Percentiles rank a stretch among this genome's conserved stretches.
Evolutionary conservation across 1,140 invertebrate genomes (phyloP).

Genomic region (Acromyrmex charruanus): DNA sequence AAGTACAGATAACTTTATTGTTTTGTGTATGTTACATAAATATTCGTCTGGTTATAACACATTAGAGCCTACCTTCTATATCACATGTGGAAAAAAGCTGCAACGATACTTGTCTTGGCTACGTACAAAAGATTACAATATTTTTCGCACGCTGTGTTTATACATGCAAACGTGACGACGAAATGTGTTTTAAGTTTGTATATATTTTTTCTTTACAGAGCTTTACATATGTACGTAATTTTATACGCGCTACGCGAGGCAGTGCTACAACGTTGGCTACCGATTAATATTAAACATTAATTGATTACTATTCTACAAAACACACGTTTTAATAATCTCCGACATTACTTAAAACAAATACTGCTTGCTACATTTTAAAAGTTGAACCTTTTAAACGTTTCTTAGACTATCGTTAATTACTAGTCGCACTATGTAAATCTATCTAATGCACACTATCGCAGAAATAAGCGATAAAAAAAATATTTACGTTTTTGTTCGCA

Average conservation of each 20-base stretch:
- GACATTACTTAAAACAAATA: slow-evolving; percentile 28
- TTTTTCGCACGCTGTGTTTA: slow-evolving; percentile 29
- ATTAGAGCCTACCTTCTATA: slow-evolving; percentile 70
- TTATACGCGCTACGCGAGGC: slow-evolving; percentile 42
- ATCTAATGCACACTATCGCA: slow-evolving; percentile 12
- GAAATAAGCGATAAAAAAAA: slow-evolving; percentile 61
- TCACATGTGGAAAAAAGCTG: slow-evolving; percentile 74
- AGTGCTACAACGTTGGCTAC: slow-evolving; percentile 36
- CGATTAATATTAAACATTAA: slow-evolving; percentile 57
- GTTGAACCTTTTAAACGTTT: slow-evolving; percentile 2
- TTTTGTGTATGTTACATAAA: slow-evolving; percentile 62
- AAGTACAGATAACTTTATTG: slow-evolving; percentile 38
- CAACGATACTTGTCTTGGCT: slow-evolving; percentile 58
- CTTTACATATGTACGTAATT: slow-evolving; percentile 59
- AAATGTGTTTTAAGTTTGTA: slow-evolving; percentile 25
- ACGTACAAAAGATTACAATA: slow-evolving; percentile 60
- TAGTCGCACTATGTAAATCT: slow-evolving; percentile 13
- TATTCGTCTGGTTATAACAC: slow-evolving; percentile 57
- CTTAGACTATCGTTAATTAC: slow-evolving; percentile 25
- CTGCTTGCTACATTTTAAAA: slow-evolving; percentile 44
- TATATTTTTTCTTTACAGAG: slow-evolving; percentile 46
- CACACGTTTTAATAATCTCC: slow-evolving; percentile 41
- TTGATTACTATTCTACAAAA: slow-evolving; percentile 56
- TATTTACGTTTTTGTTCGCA: slow-evolving; percentile 27
- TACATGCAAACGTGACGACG: slow-evolving; percentile 25